phyloP scores from a whole-genome alignment of 2,888 invertebrate genomes.

The Trypoxylon attenuatum region DNA sequence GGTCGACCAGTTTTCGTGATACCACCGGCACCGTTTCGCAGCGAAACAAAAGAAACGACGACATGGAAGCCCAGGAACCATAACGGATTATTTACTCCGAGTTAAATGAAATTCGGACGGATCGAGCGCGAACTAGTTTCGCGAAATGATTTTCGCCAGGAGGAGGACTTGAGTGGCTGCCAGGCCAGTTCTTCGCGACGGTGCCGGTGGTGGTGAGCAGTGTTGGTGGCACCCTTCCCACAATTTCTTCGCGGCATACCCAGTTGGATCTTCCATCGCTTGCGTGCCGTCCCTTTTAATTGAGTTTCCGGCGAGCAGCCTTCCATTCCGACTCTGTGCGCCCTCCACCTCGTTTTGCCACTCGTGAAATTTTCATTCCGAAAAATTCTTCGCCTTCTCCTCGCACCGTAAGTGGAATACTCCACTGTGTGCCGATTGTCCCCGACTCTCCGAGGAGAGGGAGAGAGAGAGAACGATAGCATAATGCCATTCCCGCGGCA shows the following conservation, averaged over 20 bases:
- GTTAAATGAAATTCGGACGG: conserved; percentile 14
- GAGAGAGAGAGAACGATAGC: too few species aligned
- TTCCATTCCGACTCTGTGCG: background rate
- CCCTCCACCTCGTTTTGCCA: too few species aligned
- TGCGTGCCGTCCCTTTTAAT: background rate
- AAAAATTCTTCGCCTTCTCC: background rate
- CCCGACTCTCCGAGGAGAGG: too few species aligned
- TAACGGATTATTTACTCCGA: conserved; percentile 32
- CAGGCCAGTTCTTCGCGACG: background rate
- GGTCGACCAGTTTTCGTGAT: conserved; percentile 47
- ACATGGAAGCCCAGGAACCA: conserved; percentile 3
- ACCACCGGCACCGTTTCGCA: background rate
- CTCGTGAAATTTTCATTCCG: too few species aligned
- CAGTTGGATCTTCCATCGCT: too few species aligned
- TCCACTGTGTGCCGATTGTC: background rate
- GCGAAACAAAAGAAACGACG: conserved; percentile 33
- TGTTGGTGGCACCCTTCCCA: too few species aligned
- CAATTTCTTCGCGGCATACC: too few species aligned
- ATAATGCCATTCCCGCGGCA: too few species aligned
- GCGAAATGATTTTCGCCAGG: conserved; percentile 5
- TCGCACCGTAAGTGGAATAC: too few species aligned
- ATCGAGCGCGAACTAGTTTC: background rate
- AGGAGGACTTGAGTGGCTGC: background rate
- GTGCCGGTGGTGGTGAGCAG: background rate
- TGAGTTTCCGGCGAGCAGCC: background rate